These are phyloP conservation scores for Cancer borealis DNA, from an alignment of 2,888 invertebrate species.

Conservation along the genomic window DNA sequence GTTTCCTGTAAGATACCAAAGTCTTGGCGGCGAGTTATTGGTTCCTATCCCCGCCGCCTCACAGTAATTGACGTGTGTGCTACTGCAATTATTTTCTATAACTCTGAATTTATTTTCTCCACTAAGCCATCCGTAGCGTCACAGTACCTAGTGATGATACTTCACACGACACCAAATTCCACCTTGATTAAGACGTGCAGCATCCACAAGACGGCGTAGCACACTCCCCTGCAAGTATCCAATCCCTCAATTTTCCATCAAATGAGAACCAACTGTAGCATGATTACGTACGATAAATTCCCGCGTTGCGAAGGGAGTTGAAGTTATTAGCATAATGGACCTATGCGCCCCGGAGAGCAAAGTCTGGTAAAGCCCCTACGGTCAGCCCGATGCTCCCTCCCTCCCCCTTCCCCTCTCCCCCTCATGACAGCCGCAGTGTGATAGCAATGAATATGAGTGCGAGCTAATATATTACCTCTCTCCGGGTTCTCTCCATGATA, in stretches of 20 bases:
- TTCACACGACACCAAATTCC: constrained; percentile 1
- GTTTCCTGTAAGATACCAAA: background rate
- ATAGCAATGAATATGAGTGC: constrained; percentile 43
- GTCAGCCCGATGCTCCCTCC: background rate
- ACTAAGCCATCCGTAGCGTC: background rate
- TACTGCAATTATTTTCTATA: constrained; percentile 61
- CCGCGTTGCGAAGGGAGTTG: constrained; percentile 43
- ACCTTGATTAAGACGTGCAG: constrained; percentile 55
- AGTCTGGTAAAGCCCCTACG: background rate
- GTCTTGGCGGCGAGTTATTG: constrained; percentile 26
- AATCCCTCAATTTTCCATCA: constrained; percentile 52
- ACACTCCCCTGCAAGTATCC: background rate
- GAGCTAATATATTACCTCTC: constrained; percentile 35
- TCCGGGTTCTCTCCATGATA: constrained; percentile 23
- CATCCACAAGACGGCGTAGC: background rate
- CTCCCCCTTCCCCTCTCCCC: background rate
- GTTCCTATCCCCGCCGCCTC: background rate
- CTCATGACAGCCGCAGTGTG: constrained; percentile 36
- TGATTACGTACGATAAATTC: constrained; percentile 59
- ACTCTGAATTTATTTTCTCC: constrained; percentile 53
- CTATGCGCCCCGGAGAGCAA: constrained; percentile 37
- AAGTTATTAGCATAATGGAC: constrained; percentile 56
- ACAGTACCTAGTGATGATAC: constrained; percentile 34
- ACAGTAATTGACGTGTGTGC: constrained; percentile 34
- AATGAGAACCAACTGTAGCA: constrained; percentile 47